Conservation (phyloP, 2,113 vertebrate species). For the Aspiorhynchus laticeps region DNA sequence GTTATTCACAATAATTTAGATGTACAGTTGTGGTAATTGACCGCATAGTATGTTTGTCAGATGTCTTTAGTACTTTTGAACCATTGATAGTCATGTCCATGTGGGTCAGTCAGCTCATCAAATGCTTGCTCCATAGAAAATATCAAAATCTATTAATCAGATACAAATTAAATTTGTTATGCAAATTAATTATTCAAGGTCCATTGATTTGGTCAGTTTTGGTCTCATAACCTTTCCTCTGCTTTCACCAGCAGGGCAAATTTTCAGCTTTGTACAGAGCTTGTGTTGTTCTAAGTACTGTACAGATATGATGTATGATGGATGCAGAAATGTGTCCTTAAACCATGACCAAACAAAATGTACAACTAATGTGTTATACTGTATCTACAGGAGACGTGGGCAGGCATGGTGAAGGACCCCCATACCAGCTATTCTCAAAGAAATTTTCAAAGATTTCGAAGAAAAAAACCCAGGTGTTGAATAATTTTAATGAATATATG, state of each 20-base stretch:
- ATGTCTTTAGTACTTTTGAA: background rate
- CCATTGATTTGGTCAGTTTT: background rate
- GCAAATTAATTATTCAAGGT: background rate
- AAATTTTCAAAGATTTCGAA: background rate
- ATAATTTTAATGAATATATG: background rate
- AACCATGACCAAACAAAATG: background rate
- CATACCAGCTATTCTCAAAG: conserved; percentile 7
- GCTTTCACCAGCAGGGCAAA: background rate
- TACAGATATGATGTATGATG: background rate
- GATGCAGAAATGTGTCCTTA: background rate
- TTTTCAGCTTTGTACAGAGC: background rate
- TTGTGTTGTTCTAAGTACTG: background rate
- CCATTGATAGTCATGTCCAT: background rate
- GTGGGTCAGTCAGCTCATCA: background rate
- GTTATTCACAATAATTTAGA: background rate
- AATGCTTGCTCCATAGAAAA: background rate
- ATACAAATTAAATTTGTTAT: background rate
- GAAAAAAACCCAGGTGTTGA: background rate
- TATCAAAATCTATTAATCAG: background rate
- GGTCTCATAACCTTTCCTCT: background rate
- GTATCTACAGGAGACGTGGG: conserved; percentile 7
- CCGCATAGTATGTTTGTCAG: background rate
- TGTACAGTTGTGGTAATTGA: background rate
- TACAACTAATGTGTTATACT: background rate
- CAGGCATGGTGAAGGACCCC: conserved; percentile 16